Base-by-base conservation (phyloP, 2,797 vertebrate species). In the Hemibagrus guttatus region DNA sequence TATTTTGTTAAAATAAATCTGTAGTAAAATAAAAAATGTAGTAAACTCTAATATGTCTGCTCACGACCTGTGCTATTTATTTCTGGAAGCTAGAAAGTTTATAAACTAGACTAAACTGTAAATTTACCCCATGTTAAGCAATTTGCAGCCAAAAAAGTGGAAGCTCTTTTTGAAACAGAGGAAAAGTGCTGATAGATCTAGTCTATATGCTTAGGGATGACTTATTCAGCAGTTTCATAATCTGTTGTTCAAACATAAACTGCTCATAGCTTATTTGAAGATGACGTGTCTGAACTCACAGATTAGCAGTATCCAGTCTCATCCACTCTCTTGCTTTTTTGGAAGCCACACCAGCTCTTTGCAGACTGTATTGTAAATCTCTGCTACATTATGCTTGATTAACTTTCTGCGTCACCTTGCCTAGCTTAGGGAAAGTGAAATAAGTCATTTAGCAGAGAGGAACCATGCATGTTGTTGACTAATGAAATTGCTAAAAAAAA, bases 71-170 rank as follows among this genome's bases (percentile, higher is more conserved):
- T 28, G 26, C 8, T 72, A 46, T 42, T 16, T 52, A 26, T 17
- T 75, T 52, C 46, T 75, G 16, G n/a, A 52, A 21, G 12, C 54
- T 39, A 26, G 69, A 23, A n/a, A 46, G 23, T 39, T 71, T 21
- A 39, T 49, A 52, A 75, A 52, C 46, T 54, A 56, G 3, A n/a
- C 16, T 52, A 3, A n/a, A n/a, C 49, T 74, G 71, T 28, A 54
- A 52, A n/a, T 58, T 78, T 58, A 6, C 9, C 35, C 28, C 2
- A 31, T 28, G 79, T 63, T n/a, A 49, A 63, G 31, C 12, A 28
- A 28, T 42, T 68, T 28, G 2, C 9, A n/a, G 74, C n/a, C 31
- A 80, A 71, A 74, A 76, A 76, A 74, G 85, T 86, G 58, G 85
- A 86, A 26, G 58, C 39, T 14, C 0, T 71, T 6, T 69, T 13